Evolutionary conservation across 2,113 vertebrate species (phyloP).

Genomic region (Vulpes ferrilata): DNA sequence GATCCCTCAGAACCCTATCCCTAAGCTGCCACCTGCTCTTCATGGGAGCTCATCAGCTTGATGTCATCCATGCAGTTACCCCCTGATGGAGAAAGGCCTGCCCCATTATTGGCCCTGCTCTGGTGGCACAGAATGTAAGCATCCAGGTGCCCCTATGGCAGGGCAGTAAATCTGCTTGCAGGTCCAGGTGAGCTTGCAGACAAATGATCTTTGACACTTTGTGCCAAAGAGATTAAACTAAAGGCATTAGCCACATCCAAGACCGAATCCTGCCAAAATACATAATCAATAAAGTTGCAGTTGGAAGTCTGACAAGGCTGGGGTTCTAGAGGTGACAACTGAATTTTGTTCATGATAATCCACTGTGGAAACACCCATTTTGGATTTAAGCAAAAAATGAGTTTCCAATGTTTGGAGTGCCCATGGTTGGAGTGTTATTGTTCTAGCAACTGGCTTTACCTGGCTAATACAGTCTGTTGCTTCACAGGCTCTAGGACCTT

Average conservation of each 20-base stretch:
- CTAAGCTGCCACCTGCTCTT: no score
- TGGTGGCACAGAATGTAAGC: neutral
- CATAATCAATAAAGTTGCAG: neutral
- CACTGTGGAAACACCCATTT: neutral
- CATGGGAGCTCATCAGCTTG: neutral
- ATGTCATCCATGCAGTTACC: rapidly evolving
- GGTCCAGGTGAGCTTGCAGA: neutral
- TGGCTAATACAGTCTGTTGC: no score
- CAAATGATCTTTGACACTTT: neutral
- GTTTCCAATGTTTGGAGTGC: neutral
- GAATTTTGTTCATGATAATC: neutral
- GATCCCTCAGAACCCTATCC: neutral
- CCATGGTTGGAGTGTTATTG: no score
- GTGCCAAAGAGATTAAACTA: neutral
- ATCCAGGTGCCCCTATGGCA: neutral
- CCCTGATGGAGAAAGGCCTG: neutral
- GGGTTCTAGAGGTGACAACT: neutral
- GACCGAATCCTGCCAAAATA: neutral
- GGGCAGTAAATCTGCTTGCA: neutral
- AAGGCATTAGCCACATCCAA: neutral
- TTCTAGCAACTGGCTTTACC: neutral
- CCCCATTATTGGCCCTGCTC: neutral
- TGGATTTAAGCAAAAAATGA: neutral
- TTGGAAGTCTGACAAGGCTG: neutral
- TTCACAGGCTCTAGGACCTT: neutral